Percentiles rank a stretch among this genome's conserved stretches.
Evolutionary conservation across 2,888 invertebrate genomes (phyloP).

Genomic region (Lamellibrachia satsuma): DNA sequence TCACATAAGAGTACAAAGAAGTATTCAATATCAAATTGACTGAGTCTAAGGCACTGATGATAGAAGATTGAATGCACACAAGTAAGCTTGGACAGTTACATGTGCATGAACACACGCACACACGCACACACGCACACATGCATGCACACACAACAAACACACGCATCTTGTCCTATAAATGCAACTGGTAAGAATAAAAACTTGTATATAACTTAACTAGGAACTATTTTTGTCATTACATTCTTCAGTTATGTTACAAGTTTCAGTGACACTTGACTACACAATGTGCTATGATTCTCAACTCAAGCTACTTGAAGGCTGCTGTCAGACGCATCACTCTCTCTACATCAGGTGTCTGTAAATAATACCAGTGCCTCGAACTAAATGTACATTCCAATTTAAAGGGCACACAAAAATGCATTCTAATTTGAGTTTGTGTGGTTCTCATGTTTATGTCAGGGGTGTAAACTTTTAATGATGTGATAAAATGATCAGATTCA

Average conservation of each 20-base stretch:
- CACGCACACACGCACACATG: too few species aligned
- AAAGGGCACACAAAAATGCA: background rate
- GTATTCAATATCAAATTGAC: background rate
- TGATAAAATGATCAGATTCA: background rate
- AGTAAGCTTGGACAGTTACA: background rate
- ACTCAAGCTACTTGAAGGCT: background rate
- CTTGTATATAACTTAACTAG: conserved; percentile 3
- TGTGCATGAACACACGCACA: too few species aligned
- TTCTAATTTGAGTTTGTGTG: background rate
- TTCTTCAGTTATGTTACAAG: background rate
- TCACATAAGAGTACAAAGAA: background rate
- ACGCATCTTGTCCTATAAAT: background rate
- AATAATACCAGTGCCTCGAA: background rate
- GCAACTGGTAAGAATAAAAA: background rate
- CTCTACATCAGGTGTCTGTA: background rate
- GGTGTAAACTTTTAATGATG: background rate
- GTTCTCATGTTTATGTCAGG: background rate
- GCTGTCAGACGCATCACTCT: background rate
- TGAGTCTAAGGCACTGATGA: background rate
- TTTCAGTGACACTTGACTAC: background rate
- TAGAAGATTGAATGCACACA: background rate
- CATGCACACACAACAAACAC: too few species aligned
- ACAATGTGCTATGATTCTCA: background rate
- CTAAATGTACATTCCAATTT: background rate
- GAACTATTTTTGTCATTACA: background rate